Evolutionary conservation across 1,140 invertebrate species (phyloP).

Genomic region (Rhizoglyphus robini): DNA sequence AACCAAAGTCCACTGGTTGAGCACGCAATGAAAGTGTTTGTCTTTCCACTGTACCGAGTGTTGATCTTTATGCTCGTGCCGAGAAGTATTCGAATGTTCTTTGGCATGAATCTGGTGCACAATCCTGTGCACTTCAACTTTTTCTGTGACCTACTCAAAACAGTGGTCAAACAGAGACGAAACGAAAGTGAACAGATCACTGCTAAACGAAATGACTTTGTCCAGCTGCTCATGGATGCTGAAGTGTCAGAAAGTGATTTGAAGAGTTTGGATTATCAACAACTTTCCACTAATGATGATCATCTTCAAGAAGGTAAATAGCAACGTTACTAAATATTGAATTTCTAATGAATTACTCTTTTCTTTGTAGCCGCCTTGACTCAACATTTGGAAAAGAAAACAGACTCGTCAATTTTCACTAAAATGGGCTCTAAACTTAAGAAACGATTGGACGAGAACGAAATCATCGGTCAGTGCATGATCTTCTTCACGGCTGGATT

Average conservation of each 20-base stretch:
- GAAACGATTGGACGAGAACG: background rate
- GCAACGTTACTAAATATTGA: background rate
- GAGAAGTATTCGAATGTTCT: background rate
- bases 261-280: background rate
- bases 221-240: constrained; percentile 12
- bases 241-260: constrained; percentile 1
- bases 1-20: background rate
- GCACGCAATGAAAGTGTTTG: background rate
- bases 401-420: too few relatives aligned
- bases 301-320: background rate
- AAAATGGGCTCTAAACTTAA: background rate
- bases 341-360: background rate
- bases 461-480: background rate
- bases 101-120: background rate
- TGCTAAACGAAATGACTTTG: constrained; percentile 5
- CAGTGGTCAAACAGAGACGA: constrained; percentile 13
- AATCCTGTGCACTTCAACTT: background rate
- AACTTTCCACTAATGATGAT: background rate
- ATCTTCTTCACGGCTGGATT: background rate
- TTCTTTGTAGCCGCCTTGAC: too few relatives aligned
- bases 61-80: background rate
- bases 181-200: too few relatives aligned
- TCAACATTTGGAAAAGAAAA: background rate
- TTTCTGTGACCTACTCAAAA: background rate
- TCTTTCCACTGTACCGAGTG: background rate